These are phyloP conservation scores for Origma solitaria DNA, from an alignment of 2,113 vertebrate genomes.

Conservation along the genomic window DNA sequence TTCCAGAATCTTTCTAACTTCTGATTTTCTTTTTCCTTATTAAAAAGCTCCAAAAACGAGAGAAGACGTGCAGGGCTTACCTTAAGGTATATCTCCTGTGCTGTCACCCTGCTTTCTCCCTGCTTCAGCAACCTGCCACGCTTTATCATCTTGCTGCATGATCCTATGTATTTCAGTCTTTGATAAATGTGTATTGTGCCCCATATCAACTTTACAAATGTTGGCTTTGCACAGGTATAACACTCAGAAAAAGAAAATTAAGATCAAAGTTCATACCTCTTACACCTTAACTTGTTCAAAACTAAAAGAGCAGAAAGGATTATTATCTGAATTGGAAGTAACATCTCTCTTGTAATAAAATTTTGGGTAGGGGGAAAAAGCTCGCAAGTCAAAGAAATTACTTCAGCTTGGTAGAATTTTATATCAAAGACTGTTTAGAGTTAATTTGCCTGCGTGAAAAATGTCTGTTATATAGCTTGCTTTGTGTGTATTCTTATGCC, in stretches of 20 bases:
- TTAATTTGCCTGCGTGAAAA: conserved; percentile 70
- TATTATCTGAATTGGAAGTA: conserved; percentile 66
- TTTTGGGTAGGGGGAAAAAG: conserved; percentile 26
- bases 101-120: conserved; percentile 79
- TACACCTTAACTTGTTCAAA: conserved; percentile 50
- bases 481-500: conserved; percentile 56
- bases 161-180: conserved; percentile 79
- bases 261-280: conserved; percentile 37
- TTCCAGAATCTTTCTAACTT: conserved; percentile 75
- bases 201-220: conserved; percentile 74
- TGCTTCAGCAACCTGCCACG: conserved; percentile 75
- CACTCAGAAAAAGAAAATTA: conserved; percentile 37
- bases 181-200: conserved; percentile 79
- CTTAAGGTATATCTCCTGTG: conserved; percentile 94
- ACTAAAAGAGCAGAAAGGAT: conserved; percentile 38
- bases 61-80: conserved; percentile 99
- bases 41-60: conserved; percentile 99
- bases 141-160: conserved; percentile 78
- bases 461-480: conserved; percentile 11
- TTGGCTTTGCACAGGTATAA: conserved; percentile 72
- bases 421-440: conserved; percentile 77
- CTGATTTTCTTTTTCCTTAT: conserved; percentile 81
- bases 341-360: neutral
- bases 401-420: conserved; percentile 63
- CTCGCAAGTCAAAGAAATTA: conserved; percentile 47